Conservation (phyloP, 2,888 invertebrate species). For the Eueremaeus valkanovi region DNA sequence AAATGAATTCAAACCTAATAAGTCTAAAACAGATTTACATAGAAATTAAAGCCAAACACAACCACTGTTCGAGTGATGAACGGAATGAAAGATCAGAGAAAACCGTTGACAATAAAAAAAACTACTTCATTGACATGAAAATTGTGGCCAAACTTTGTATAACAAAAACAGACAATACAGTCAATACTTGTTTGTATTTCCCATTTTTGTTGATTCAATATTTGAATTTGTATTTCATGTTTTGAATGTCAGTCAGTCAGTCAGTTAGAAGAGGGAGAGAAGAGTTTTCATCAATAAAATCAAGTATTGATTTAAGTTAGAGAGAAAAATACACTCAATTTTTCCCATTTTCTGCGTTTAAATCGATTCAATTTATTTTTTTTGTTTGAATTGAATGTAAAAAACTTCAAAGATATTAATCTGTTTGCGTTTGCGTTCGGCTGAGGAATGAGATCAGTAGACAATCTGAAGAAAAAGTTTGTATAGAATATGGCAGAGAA, state of each 20-base stretch:
- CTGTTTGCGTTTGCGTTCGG: neutral
- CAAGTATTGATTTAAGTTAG: neutral
- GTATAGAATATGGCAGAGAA: neutral
- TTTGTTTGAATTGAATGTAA: neutral
- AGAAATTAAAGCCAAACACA: neutral
- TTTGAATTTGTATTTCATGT: neutral
- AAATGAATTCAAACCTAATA: neutral
- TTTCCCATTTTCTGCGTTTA: neutral
- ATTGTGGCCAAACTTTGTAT: slow-evolving; percentile 15
- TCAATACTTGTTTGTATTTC: neutral
- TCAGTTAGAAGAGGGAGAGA: neutral
- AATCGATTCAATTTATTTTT: slow-evolving; percentile 7
- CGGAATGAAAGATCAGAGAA: neutral
- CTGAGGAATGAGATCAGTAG: neutral
- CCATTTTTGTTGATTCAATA: slow-evolving; percentile 8
- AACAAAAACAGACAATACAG: slow-evolving; percentile 1
- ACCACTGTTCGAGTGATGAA: neutral
- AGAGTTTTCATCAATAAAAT: neutral
- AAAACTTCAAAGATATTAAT: neutral
- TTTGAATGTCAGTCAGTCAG: too few species aligned
- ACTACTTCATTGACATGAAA: neutral
- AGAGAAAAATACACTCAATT: neutral
- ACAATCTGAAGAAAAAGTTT: neutral
- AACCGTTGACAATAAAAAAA: slow-evolving; percentile 23
- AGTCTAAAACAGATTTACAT: neutral